Evolutionary conservation across 2,888 invertebrate species (phyloP), one percentile per base, ranked within the genome.

Genomic region (Heteromyza rotundicornis): DNA sequence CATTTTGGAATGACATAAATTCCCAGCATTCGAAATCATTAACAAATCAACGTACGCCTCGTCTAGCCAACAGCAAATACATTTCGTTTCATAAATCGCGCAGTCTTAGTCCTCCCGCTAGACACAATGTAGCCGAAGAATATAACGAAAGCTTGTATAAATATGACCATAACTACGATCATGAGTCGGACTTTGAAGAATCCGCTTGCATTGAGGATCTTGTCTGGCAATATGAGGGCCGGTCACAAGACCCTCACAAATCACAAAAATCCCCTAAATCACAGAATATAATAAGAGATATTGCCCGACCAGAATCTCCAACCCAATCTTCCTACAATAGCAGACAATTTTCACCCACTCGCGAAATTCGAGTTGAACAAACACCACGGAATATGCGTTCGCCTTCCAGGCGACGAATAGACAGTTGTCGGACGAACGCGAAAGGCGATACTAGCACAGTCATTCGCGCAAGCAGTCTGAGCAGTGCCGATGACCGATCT

Each of bases 1-100:
- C 86, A 77, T 87, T 89, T 74, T 89, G 92, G 76, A 89, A 90
- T 68, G 76, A 74, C 10, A 76, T 69, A 60, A 78, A 78, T 52
- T 65, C 70, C 55, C 71, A 63, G 81, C 5, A 40, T 3, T 14
- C 40, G n/a, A 40, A 27, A 88, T 36, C 62, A 1, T 14, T 61
- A 17, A 61, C 51, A 3, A 89, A 62, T 88, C 65, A 89, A 88
- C 74, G 85, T 88, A 32, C 60, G 35, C 60, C 67, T 64, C 66
- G 92, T 91, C 75, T 84, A 91, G 44, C 85, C 87, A 49, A 86
- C 89, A 70, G 88, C 1, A 88, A 89, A 71, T 92, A 92, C 78
- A 87, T 87, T 72, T 85, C 67, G 72, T 78, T 82, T 50, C 72
- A 76, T 23, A 83, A 84, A 71, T 86, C 86, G 32, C 77, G 86